Conservation (phyloP, 2,888 invertebrate genomes). For the Syrista parreyssii region DNA sequence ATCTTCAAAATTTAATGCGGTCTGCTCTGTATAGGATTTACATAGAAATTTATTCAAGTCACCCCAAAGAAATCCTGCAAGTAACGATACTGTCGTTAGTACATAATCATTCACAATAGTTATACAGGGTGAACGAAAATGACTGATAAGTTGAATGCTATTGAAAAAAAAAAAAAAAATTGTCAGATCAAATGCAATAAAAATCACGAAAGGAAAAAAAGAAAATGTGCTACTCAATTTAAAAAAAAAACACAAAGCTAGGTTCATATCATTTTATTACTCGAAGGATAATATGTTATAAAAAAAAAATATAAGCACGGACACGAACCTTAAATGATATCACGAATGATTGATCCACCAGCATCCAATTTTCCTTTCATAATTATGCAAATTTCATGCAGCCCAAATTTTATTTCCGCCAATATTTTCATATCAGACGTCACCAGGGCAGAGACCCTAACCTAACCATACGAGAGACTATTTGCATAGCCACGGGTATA, state of each 20-base stretch:
- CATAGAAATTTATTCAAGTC: background rate
- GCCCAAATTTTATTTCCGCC: background rate
- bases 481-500: background rate
- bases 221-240: too few relatives aligned
- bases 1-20: background rate
- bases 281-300: background rate
- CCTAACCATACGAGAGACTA: background rate
- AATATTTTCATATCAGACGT: background rate
- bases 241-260: too few relatives aligned
- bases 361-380: conserved; percentile 40
- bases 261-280: background rate
- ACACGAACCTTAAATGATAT: conserved; percentile 39
- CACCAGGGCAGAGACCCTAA: background rate
- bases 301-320: background rate
- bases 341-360: conserved; percentile 49
- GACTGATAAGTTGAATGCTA: background rate
- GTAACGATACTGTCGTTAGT: background rate
- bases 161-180: background rate
- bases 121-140: background rate
- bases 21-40: background rate
- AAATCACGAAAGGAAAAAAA: background rate
- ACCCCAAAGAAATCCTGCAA: background rate
- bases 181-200: background rate
- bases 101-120: background rate
- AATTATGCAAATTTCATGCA: conserved; percentile 53